These are phyloP conservation scores for Drosophila auraria DNA, from an alignment of 1,140 invertebrate species.

Conservation along the genomic window DNA sequence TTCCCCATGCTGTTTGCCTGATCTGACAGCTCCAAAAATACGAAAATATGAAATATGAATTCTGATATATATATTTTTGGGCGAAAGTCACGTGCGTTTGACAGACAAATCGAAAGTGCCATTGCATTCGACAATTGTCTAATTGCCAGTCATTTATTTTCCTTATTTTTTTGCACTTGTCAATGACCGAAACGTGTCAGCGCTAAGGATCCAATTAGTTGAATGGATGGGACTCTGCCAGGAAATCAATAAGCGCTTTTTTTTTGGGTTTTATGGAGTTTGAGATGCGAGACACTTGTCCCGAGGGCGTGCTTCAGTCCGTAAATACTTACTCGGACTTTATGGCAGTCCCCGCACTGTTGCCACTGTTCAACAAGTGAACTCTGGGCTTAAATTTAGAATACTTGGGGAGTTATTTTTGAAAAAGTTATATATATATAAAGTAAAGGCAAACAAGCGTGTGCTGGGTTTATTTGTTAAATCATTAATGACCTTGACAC, in stretches of 20 bases:
- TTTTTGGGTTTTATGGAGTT: not conserved
- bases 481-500: not conserved
- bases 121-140: constrained; percentile 54
- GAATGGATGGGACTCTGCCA: constrained; percentile 18
- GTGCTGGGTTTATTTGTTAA: not conserved
- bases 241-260: constrained; percentile 37
- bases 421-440: constrained; percentile 1
- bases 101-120: constrained; percentile 69
- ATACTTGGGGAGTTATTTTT: constrained; percentile 3
- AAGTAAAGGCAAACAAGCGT: not conserved
- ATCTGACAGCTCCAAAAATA: constrained; percentile 63
- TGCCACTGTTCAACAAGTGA: constrained; percentile 30
- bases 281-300: constrained; percentile 24
- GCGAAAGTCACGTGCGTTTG: constrained; percentile 75
- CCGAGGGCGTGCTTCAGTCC: constrained; percentile 39
- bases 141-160: constrained; percentile 75
- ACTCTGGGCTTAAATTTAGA: constrained; percentile 3
- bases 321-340: constrained; percentile 29
- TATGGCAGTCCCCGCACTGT: not conserved
- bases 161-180: constrained; percentile 52
- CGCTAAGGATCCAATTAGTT: constrained; percentile 54
- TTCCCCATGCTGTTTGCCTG: constrained; percentile 17
- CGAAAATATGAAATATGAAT: constrained; percentile 13
- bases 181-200: constrained; percentile 69
- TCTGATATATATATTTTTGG: constrained; percentile 9